phyloP scores from a whole-genome alignment of 2,113 vertebrate genomes.

The Xenopus tropicalis region UCB_Xtro_10.0 CM004450.2:32112501-32113000 shows the following conservation, averaged over 20 bases:
- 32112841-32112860: neutral
- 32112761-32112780: conserved; percentile 10
- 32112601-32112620: conserved; percentile 38
- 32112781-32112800: conserved; percentile 38
- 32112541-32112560: conserved; percentile 33
- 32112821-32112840: conserved; percentile 1
- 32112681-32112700: conserved; percentile 30
- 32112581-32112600: conserved; percentile 9
- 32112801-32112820: conserved; percentile 36
- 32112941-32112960: neutral
- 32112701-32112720: conserved; percentile 26
- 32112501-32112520: conserved; percentile 24
- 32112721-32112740: neutral
- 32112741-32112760: conserved; percentile 11
- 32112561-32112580: conserved; percentile 12
- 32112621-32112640: conserved; percentile 35
- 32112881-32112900: neutral
- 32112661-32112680: conserved; percentile 19
- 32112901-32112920: neutral
- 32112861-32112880: too few relatives aligned
- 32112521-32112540: conserved; percentile 31
- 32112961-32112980: too few relatives aligned
- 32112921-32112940: too few relatives aligned
- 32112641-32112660: conserved; percentile 41
- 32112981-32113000: too few relatives aligned